These are phyloP conservation scores for Hippopotamyrus pictus DNA, from an alignment of 2,797 vertebrate species.

Conservation along the genomic window DNA sequence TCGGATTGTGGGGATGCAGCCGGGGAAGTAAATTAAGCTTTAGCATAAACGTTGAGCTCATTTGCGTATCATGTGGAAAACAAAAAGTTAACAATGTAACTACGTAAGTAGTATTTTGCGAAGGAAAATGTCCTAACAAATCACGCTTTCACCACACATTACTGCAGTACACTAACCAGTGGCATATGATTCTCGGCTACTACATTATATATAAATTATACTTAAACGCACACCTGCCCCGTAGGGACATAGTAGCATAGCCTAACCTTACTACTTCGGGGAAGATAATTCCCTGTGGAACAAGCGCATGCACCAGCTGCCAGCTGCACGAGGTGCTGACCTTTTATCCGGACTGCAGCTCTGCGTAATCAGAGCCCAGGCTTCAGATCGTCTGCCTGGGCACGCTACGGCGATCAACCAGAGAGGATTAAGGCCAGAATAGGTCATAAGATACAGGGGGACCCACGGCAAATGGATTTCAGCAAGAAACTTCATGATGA, in stretches of 20 bases:
- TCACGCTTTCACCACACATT: not conserved
- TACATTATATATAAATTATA: not conserved
- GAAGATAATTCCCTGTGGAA: not conserved
- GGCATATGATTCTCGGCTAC: not conserved
- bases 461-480: not conserved
- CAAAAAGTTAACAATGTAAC: not conserved
- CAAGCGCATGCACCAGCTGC: not conserved
- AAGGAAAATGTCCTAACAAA: not conserved
- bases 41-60: not conserved
- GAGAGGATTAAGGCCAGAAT: not conserved
- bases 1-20: not conserved
- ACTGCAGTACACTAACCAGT: not conserved
- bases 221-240: not conserved
- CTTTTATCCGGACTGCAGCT: not conserved
- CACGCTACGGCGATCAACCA: too few species aligned
- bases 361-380: not conserved
- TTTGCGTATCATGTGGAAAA: not conserved
- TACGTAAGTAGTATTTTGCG: not conserved
- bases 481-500: not conserved
- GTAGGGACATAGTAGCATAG: not conserved
- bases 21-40: not conserved
- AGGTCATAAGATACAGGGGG: not conserved
- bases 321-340: not conserved
- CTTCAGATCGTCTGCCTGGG: not conserved
- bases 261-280: not conserved